These are phyloP conservation scores for Brachypodius melanocephalos DNA, from an alignment of 2,113 vertebrate genomes.

Conservation along the genomic window DNA sequence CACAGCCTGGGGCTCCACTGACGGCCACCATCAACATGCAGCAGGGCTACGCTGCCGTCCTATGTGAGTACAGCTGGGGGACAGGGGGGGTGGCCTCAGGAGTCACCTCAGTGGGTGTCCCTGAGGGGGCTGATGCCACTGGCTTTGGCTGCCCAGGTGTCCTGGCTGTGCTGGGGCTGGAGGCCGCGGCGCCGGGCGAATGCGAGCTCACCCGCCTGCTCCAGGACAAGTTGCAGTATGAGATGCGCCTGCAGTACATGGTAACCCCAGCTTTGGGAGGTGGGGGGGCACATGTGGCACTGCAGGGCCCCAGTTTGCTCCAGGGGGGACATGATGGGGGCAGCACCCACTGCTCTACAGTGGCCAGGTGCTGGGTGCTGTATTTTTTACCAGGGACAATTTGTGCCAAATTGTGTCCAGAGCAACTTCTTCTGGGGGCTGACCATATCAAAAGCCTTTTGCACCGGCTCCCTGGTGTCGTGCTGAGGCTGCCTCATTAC, in stretches of 20 bases:
- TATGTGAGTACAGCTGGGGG: constrained; percentile 33
- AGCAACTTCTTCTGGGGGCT: neutral
- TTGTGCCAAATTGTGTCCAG: neutral
- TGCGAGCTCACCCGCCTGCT: constrained; percentile 41
- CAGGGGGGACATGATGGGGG: rapidly evolving
- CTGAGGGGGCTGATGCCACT: neutral
- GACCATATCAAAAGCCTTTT: neutral
- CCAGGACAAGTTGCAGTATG: constrained; percentile 41
- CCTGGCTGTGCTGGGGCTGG: constrained; percentile 35
- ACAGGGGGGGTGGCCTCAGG: neutral
- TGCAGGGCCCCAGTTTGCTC: rapidly evolving
- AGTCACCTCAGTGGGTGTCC: neutral
- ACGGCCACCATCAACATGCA: neutral
- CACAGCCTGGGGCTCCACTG: neutral
- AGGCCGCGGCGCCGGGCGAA: neutral
- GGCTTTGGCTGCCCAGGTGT: neutral
- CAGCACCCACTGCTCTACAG: neutral
- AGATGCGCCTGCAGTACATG: constrained; percentile 52
- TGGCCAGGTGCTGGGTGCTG: neutral
- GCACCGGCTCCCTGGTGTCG: rapidly evolving
- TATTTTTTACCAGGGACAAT: neutral
- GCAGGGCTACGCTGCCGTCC: constrained; percentile 10
- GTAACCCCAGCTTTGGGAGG: neutral
- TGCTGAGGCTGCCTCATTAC: rapidly evolving
- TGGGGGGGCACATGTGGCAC: neutral